These are phyloP conservation scores for Drosophila subobscura DNA, from an alignment of 1,140 invertebrate species.

Conservation along the genomic window DNA sequence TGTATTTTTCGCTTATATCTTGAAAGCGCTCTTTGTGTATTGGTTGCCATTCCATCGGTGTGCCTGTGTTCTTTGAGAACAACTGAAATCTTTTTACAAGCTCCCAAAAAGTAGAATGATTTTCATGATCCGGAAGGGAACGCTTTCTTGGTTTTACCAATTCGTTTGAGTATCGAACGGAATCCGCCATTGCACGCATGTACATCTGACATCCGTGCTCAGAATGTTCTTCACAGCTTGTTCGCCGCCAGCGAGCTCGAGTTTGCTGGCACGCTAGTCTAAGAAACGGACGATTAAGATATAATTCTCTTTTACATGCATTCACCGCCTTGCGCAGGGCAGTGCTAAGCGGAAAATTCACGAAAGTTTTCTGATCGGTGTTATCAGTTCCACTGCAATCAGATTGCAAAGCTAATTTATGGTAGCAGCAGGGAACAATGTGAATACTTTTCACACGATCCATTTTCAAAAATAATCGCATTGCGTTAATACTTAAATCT, in stretches of 20 bases:
- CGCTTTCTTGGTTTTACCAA: slow-evolving; percentile 19
- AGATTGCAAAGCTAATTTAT: slow-evolving; percentile 86
- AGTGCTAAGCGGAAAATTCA: slow-evolving; percentile 87
- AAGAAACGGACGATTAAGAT: slow-evolving; percentile 87
- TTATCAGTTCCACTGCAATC: not conserved
- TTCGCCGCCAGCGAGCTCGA: slow-evolving; percentile 47
- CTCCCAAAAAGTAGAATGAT: slow-evolving; percentile 18
- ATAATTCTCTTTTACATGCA: slow-evolving; percentile 24
- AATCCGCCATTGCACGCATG: slow-evolving; percentile 55
- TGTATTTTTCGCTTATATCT: slow-evolving; percentile 37
- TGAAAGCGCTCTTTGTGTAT: slow-evolving; percentile 47
- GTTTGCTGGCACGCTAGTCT: slow-evolving; percentile 86
- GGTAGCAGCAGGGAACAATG: slow-evolving; percentile 94
- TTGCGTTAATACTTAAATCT: slow-evolving; percentile 89
- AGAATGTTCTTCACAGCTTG: slow-evolving; percentile 30
- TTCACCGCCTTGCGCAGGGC: slow-evolving; percentile 29
- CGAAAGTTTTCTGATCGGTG: slow-evolving; percentile 78
- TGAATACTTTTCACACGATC: slow-evolving; percentile 86
- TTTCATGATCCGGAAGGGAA: not conserved
- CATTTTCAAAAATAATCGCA: slow-evolving; percentile 89
- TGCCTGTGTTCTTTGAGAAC: slow-evolving; percentile 8
- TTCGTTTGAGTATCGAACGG: slow-evolving; percentile 40
- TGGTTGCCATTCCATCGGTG: slow-evolving; percentile 19
- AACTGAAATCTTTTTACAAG: slow-evolving; percentile 34
- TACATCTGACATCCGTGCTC: slow-evolving; percentile 71